Percentiles rank a stretch among this genome's conserved stretches.
phyloP scores from a whole-genome alignment of 2,888 invertebrate genomes.

The Caprella mutica region DNA sequence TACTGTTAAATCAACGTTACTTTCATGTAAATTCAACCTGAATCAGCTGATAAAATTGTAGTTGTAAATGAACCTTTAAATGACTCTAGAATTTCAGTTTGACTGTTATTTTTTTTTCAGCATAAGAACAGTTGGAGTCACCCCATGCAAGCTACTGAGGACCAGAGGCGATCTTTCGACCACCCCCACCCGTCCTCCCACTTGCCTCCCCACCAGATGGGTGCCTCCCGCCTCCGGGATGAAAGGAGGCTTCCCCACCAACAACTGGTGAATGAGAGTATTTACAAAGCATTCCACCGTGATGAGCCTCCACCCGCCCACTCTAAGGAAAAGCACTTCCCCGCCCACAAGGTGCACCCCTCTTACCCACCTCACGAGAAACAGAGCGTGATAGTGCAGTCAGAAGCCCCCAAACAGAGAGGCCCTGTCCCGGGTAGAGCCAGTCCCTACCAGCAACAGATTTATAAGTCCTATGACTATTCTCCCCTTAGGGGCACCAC shows the following conservation, averaged over 20 bases:
- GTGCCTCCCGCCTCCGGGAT: too few relatives aligned
- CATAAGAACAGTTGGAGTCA: constrained; percentile 1
- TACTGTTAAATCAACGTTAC: too few relatives aligned
- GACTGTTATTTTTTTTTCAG: neutral
- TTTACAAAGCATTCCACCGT: constrained; percentile 24
- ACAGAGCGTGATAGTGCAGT: constrained; percentile 30
- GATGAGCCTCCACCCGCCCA: constrained; percentile 28
- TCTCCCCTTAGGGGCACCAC: constrained; percentile 18
- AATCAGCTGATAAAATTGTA: too few relatives aligned
- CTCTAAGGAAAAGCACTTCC: constrained; percentile 17
- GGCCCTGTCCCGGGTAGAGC: constrained; percentile 25
- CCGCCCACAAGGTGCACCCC: constrained; percentile 14
- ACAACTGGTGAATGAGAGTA: constrained; percentile 28
- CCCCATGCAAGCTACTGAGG: neutral
- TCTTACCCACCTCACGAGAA: constrained; percentile 24
- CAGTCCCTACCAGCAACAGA: constrained; percentile 26
- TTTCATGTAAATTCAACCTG: too few relatives aligned
- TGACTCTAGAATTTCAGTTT: neutral
- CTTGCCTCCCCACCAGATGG: too few relatives aligned
- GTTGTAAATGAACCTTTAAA: too few relatives aligned
- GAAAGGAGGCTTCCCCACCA: constrained; percentile 19
- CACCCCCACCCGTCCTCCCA: too few relatives aligned
- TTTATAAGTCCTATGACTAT: constrained; percentile 28
- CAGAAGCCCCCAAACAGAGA: constrained; percentile 29
- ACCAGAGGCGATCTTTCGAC: too few relatives aligned